These are phyloP conservation scores for Drosophila neonasuta DNA, from an alignment of 2,888 invertebrate species.

Conservation along the genomic window DNA sequence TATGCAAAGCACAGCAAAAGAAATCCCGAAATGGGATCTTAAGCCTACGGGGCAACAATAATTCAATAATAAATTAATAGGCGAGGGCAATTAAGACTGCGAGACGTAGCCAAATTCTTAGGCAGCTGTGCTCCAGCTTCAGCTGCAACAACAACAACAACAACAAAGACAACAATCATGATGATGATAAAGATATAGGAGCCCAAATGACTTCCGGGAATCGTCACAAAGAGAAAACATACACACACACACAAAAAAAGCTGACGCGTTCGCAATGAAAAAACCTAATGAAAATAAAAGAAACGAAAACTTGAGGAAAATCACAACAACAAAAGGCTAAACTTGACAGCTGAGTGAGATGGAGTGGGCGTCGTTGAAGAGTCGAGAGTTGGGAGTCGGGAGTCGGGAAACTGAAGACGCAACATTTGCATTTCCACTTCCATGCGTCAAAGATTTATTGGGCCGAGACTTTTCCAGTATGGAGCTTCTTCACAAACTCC, in stretches of 20 bases:
- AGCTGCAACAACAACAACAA: slow-evolving; percentile 31
- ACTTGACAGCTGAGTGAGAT: slow-evolving; percentile 41
- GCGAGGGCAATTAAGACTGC: slow-evolving; percentile 54
- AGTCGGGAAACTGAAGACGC: slow-evolving; percentile 40
- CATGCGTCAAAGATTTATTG: slow-evolving; percentile 67
- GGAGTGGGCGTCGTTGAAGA: slow-evolving; percentile 1
- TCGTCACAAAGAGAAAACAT: slow-evolving; percentile 42
- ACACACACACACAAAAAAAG: slow-evolving; percentile 9
- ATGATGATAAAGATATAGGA: slow-evolving; percentile 24
- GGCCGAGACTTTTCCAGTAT: slow-evolving; percentile 47
- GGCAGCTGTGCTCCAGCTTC: slow-evolving; percentile 52
- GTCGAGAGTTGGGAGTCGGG: background rate
- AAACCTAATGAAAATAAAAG: slow-evolving; percentile 34
- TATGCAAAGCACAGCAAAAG: slow-evolving; percentile 59
- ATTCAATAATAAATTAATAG: slow-evolving; percentile 70
- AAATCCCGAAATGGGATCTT: slow-evolving; percentile 41
- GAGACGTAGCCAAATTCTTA: slow-evolving; percentile 32
- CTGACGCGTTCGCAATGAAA: slow-evolving; percentile 22
- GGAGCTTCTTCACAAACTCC: slow-evolving; percentile 18
- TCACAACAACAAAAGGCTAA: slow-evolving; percentile 38
- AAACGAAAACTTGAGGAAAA: slow-evolving; percentile 39
- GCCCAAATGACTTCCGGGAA: slow-evolving; percentile 70
- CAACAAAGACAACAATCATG: slow-evolving; percentile 25
- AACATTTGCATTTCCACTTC: slow-evolving; percentile 72
- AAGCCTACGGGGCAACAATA: slow-evolving; percentile 35